Evolutionary conservation across 2,113 vertebrate genomes (phyloP).

Genomic region (Neotoma lepida): DNA sequence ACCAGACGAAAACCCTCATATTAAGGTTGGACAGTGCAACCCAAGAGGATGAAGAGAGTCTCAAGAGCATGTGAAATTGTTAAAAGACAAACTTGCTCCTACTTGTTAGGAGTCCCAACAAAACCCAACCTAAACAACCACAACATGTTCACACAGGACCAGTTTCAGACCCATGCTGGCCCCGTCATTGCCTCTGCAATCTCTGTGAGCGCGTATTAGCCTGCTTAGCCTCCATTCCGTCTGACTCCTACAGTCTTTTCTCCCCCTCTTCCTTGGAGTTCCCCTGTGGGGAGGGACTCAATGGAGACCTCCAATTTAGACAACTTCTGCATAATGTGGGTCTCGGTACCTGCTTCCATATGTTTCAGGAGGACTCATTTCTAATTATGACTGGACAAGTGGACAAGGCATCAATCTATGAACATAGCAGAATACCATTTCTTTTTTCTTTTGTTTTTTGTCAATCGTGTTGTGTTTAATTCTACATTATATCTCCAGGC

Average conservation of each 20-base stretch:
- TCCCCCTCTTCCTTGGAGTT: neutral
- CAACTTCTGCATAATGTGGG: neutral
- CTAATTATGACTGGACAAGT: neutral
- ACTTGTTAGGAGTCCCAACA: neutral
- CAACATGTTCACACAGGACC: neutral
- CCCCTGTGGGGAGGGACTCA: neutral
- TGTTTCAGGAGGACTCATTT: neutral
- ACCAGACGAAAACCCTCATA: neutral
- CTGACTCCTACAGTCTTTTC: neutral
- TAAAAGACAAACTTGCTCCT: neutral
- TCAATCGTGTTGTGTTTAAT: neutral
- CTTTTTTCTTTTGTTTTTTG: neutral
- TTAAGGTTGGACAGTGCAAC: neutral
- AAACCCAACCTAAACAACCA: neutral
- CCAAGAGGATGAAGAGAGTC: neutral
- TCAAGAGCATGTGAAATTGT: neutral
- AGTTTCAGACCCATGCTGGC: too few relatives aligned
- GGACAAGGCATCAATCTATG: neutral
- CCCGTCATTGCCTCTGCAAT: too few relatives aligned
- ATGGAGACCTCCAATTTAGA: neutral
- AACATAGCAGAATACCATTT: neutral
- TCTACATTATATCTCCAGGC: neutral
- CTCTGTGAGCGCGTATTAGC: too few relatives aligned
- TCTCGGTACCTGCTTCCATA: neutral
- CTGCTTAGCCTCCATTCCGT: neutral